These are phyloP conservation scores for Porites rus DNA, from an alignment of 92 coral and sea anemone species.

Conservation along the genomic window DNA sequence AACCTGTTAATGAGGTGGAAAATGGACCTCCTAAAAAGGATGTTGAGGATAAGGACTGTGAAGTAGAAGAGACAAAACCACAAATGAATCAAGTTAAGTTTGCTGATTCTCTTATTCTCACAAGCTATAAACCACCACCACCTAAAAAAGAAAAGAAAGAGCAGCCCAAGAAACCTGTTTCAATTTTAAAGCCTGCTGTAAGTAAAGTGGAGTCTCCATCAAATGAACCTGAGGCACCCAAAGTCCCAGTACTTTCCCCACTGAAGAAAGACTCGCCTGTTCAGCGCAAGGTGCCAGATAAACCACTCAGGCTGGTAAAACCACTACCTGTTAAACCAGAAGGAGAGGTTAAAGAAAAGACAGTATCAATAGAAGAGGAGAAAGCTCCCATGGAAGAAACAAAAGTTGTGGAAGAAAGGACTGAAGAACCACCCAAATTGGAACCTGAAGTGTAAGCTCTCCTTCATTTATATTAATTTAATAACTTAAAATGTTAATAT, in stretches of 20 bases:
- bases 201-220: slow-evolving; percentile 36
- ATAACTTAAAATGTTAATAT: neutral
- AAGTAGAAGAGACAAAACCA: slow-evolving; percentile 14
- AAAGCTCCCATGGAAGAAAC: slow-evolving; percentile 12
- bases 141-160: slow-evolving; percentile 52
- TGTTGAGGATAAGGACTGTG: neutral
- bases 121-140: slow-evolving; percentile 68
- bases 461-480: neutral
- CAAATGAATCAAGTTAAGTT: slow-evolving; percentile 63
- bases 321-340: slow-evolving; percentile 39
- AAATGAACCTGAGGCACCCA: neutral
- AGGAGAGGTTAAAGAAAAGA: slow-evolving; percentile 9
- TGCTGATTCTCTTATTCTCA: slow-evolving; percentile 63
- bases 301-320: slow-evolving; percentile 47
- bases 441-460: slow-evolving; percentile 54
- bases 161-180: slow-evolving; percentile 44
- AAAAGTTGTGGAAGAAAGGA: slow-evolving; percentile 16
- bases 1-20: slow-evolving; percentile 13
- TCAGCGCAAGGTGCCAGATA: slow-evolving; percentile 56
- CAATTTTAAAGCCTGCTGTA: slow-evolving; percentile 63
- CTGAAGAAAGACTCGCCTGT: slow-evolving; percentile 32
- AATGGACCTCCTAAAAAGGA: slow-evolving; percentile 5
- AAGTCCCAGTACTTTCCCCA: neutral
- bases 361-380: slow-evolving; percentile 33
- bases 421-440: slow-evolving; percentile 35